phyloP scores from a whole-genome alignment of 2,888 invertebrate genomes.

The Actias luna region DNA sequence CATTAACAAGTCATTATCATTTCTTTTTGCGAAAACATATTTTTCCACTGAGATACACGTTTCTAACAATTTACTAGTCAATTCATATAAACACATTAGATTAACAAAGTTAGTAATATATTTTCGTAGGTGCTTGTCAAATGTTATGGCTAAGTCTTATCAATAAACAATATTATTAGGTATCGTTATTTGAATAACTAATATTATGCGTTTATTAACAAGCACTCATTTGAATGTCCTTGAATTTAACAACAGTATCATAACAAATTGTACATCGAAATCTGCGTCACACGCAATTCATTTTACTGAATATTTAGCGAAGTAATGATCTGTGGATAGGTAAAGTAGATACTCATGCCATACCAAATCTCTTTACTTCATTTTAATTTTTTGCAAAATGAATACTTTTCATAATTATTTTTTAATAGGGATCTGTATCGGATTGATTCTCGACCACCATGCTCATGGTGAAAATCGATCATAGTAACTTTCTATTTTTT shows the following conservation, averaged over 20 bases:
- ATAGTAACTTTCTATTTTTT: too few species aligned
- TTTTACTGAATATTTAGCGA: neutral
- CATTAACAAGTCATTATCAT: neutral
- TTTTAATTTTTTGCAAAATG: too few species aligned
- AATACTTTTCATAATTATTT: too few species aligned
- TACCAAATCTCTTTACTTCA: too few species aligned
- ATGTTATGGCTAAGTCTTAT: slow-evolving; percentile 10
- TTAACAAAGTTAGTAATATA: neutral
- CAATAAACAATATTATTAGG: slow-evolving; percentile 1
- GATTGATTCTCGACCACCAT: too few species aligned
- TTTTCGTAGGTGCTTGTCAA: neutral
- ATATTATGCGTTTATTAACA: neutral
- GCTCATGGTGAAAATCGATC: too few species aligned
- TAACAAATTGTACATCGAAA: neutral
- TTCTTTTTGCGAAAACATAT: neutral
- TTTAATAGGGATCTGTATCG: too few species aligned
- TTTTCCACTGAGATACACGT: neutral
- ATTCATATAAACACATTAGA: neutral
- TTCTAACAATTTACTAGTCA: neutral
- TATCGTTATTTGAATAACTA: neutral
- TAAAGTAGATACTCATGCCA: neutral
- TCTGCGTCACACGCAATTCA: neutral
- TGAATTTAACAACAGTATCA: neutral
- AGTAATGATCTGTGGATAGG: neutral
- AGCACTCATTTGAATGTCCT: neutral